Conservation (phyloP, 2,113 vertebrate species). For the Notarius lentiginosus region DNA sequence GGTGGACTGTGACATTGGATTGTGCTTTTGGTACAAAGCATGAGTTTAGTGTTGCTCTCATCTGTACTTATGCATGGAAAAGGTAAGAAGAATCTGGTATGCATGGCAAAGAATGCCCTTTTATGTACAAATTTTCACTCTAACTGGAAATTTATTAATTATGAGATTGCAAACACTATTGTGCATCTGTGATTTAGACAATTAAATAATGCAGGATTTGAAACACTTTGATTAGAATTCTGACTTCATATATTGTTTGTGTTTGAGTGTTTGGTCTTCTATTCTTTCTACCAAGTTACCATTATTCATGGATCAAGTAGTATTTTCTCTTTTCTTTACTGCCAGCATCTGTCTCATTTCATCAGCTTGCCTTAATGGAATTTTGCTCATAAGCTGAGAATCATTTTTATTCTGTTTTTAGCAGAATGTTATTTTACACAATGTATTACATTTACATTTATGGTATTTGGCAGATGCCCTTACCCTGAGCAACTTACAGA, state of each 20-base stretch:
- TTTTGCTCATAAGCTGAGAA: slow-evolving; percentile 16
- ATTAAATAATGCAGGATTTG: background rate
- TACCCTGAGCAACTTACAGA: background rate
- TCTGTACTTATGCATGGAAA: slow-evolving; percentile 47
- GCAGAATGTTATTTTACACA: background rate
- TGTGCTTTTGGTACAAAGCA: slow-evolving; percentile 38
- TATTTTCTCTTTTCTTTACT: slow-evolving; percentile 20
- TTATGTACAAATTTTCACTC: slow-evolving; percentile 12
- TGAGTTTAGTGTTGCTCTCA: slow-evolving; percentile 33
- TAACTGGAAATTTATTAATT: background rate
- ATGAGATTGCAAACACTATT: background rate
- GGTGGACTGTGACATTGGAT: slow-evolving; percentile 13
- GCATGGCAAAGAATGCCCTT: slow-evolving; percentile 37
- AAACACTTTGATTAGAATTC: background rate
- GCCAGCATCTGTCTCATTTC: background rate
- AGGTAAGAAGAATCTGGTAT: slow-evolving; percentile 22
- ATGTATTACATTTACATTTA: background rate
- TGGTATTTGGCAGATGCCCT: background rate
- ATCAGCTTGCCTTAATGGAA: slow-evolving; percentile 37
- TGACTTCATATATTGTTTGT: background rate
- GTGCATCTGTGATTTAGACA: background rate
- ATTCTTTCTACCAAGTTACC: background rate
- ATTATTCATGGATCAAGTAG: slow-evolving; percentile 23
- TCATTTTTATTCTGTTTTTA: background rate
- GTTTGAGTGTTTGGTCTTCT: background rate